phyloP scores from a whole-genome alignment of 2,888 invertebrate genomes.

The Crepidodera aurea region DNA sequence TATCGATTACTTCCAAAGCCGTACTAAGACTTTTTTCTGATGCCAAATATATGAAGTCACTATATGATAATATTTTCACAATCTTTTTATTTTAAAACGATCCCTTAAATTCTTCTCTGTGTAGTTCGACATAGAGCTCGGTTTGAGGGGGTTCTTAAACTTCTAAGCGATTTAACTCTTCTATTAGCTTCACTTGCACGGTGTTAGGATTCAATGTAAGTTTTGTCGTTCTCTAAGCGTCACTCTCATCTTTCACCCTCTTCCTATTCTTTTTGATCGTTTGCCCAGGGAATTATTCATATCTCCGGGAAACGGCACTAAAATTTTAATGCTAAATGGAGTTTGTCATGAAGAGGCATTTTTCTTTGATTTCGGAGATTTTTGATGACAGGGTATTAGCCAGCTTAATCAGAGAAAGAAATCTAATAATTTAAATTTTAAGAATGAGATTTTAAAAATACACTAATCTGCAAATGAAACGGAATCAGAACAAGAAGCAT shows the following conservation, averaged over 20 bases:
- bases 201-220: conserved; percentile 21
- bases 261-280: conserved; percentile 12
- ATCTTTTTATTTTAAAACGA: no score
- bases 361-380: neutral
- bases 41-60: no score
- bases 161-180: conserved; percentile 13
- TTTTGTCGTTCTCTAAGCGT: conserved; percentile 16
- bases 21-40: neutral
- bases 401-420: no score
- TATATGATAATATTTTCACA: no score
- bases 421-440: no score
- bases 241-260: conserved; percentile 13
- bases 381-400: no score
- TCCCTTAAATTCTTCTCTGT: no score
- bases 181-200: conserved; percentile 25
- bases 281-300: conserved; percentile 18
- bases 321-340: conserved; percentile 14
- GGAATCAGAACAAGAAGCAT: no score
- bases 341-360: neutral
- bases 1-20: neutral
- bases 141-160: neutral
- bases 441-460: no score
- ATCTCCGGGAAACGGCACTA: conserved; percentile 5
- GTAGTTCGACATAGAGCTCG: neutral
- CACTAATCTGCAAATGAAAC: no score